Conservation (phyloP, 2,888 invertebrate species). For the Epicampocera succincta region DNA sequence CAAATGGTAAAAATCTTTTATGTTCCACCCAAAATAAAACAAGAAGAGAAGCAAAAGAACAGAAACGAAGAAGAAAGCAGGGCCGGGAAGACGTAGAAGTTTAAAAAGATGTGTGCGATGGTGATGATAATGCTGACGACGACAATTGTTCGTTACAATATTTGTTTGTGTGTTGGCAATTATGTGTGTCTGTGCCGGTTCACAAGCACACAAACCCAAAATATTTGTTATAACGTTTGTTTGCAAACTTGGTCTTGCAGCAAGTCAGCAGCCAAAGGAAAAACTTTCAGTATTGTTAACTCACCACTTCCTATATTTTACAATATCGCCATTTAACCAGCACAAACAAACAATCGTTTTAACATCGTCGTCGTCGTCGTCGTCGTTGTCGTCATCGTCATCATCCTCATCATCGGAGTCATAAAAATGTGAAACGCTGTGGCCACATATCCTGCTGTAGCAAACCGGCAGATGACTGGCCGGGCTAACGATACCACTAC, state of each 20-base stretch:
- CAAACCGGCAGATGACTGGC: slow-evolving; percentile 19
- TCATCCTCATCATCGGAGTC: slow-evolving; percentile 61
- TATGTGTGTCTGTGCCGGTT: background rate
- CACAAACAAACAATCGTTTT: background rate
- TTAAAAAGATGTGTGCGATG: slow-evolving; percentile 63
- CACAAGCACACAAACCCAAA: slow-evolving; percentile 19
- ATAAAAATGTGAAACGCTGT: slow-evolving; percentile 58
- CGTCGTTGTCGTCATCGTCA: slow-evolving; percentile 48
- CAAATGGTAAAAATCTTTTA: slow-evolving; percentile 64
- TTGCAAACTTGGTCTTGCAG: slow-evolving; percentile 55
- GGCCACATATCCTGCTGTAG: slow-evolving; percentile 62
- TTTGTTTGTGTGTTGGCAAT: slow-evolving; percentile 29
- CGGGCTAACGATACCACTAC: slow-evolving; percentile 18
- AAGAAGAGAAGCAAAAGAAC: no score
- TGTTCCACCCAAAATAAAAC: slow-evolving; percentile 40
- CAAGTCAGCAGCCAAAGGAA: slow-evolving; percentile 17
- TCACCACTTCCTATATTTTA: slow-evolving; percentile 62
- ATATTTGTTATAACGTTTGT: slow-evolving; percentile 33
- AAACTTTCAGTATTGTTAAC: slow-evolving; percentile 56
- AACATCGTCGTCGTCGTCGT: slow-evolving; percentile 38
- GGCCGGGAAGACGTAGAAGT: slow-evolving; percentile 1
- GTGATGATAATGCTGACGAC: slow-evolving; percentile 52
- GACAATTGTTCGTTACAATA: slow-evolving; percentile 42
- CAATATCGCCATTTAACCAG: slow-evolving; percentile 32
- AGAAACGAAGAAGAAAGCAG: background rate